Conservation (phyloP, 2,113 vertebrate species). For the Campylomormyrus numenius region DNA sequence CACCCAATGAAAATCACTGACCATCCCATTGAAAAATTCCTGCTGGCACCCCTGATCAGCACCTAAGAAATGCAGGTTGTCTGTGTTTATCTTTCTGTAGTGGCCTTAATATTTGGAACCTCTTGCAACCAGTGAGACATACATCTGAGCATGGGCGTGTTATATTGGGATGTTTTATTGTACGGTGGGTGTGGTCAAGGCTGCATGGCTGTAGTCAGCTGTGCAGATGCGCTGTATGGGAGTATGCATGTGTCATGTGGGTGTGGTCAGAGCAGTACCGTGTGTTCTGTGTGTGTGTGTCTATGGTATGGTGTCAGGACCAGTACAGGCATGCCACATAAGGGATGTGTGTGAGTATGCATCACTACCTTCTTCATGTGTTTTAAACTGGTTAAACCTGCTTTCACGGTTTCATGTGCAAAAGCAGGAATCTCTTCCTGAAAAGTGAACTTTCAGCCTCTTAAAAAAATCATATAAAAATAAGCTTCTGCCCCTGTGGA, state of each 20-base stretch:
- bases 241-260: neutral
- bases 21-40: neutral
- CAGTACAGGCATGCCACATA: neutral
- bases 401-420: neutral
- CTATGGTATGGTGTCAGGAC: neutral
- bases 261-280: neutral
- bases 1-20: neutral
- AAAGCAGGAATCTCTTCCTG: neutral
- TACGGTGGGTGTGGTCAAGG: neutral
- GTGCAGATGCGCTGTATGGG: neutral
- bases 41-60: neutral
- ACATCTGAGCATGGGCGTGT: neutral
- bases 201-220: neutral
- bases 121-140: neutral
- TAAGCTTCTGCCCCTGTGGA: neutral
- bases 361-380: neutral
- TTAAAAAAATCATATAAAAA: neutral
- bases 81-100: neutral
- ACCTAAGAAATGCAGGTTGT: neutral
- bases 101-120: neutral
- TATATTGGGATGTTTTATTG: too few relatives aligned
- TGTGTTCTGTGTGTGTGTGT: neutral
- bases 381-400: neutral
- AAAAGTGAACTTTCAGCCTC: neutral
- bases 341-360: neutral